Percentiles rank a stretch among this genome's conserved stretches.
Conservation (phyloP, 35 echinoderm and acorn worm species). For the Patiria miniata region DNA sequence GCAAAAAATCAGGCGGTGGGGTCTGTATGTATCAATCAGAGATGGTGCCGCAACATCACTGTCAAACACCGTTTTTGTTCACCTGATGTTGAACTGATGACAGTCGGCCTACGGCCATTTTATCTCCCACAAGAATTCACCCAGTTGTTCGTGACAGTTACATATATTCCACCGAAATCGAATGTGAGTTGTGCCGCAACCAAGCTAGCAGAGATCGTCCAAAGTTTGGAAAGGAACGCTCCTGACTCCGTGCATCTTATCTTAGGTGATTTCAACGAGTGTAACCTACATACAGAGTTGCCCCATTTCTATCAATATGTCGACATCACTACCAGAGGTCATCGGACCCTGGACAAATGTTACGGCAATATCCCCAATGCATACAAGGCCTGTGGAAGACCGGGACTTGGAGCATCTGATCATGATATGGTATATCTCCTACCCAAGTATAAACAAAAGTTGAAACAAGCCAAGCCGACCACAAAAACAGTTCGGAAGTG, state of each 20-base stretch:
- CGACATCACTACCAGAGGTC: constrained; percentile 36
- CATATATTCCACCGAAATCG: constrained; percentile 6
- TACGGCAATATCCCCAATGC: too few species aligned
- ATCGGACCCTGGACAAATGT: constrained; percentile 25
- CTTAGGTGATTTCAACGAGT: constrained; percentile 31
- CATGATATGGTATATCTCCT: not conserved
- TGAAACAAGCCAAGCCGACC: not conserved
- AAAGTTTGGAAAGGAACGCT: not conserved
- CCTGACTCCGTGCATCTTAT: constrained; percentile 17
- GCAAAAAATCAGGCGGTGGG: constrained; percentile 44
- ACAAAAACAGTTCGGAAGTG: constrained; percentile 24
- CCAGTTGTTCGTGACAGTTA: constrained; percentile 43
- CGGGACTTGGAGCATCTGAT: not conserved
- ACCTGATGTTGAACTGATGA: constrained; percentile 59
- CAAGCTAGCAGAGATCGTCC: not conserved
- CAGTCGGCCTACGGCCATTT: constrained; percentile 45
- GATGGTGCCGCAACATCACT: constrained; percentile 40
- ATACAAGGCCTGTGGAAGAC: constrained; percentile 11
- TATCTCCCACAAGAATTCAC: constrained; percentile 53
- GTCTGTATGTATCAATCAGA: constrained; percentile 55
- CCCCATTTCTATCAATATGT: constrained; percentile 47
- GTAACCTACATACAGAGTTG: not conserved
- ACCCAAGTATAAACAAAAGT: too few species aligned
- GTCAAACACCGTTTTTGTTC: constrained; percentile 37
- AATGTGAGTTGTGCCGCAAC: not conserved